Evolutionary conservation across 1,140 invertebrate species (phyloP).

Genomic region (Branchinecta lynchi): DNA sequence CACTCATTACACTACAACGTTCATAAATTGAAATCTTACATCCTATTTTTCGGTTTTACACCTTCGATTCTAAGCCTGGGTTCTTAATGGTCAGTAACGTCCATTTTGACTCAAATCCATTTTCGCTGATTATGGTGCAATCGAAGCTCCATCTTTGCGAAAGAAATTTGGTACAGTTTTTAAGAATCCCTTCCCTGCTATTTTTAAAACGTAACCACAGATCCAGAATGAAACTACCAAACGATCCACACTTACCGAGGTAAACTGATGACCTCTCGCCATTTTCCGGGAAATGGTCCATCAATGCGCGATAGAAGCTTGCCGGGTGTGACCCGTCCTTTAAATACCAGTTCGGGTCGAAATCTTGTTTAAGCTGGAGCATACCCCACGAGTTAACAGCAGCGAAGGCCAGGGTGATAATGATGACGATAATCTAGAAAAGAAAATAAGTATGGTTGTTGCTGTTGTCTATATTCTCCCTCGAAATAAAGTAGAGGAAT

Average conservation of each 20-base stretch:
- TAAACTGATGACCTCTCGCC: conserved; percentile 37
- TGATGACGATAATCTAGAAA: conserved; percentile 32
- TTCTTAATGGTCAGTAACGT: too few relatives aligned
- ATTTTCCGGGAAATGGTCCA: conserved; percentile 35
- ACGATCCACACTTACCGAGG: conserved; percentile 27
- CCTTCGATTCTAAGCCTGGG: too few relatives aligned
- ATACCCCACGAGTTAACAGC: conserved; percentile 34
- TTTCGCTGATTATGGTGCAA: too few relatives aligned
- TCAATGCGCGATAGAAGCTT: conserved; percentile 32
- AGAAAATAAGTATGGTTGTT: conserved; percentile 11
- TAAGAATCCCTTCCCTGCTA: background rate
- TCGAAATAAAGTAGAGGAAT: background rate
- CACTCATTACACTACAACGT: too few relatives aligned
- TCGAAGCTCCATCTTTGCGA: too few relatives aligned
- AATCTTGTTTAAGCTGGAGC: conserved; percentile 37
- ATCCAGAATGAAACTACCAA: too few relatives aligned
- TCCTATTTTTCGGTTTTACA: too few relatives aligned
- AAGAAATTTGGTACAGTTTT: conserved; percentile 10
- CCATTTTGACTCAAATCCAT: too few relatives aligned
- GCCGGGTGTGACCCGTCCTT: conserved; percentile 36
- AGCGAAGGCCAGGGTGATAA: conserved; percentile 28
- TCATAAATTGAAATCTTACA: too few relatives aligned
- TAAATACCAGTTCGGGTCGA: conserved; percentile 41
- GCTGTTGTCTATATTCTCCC: background rate
- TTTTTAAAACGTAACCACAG: background rate